Conservation (phyloP, 2,113 vertebrate genomes). For the Astur gentilis region DNA sequence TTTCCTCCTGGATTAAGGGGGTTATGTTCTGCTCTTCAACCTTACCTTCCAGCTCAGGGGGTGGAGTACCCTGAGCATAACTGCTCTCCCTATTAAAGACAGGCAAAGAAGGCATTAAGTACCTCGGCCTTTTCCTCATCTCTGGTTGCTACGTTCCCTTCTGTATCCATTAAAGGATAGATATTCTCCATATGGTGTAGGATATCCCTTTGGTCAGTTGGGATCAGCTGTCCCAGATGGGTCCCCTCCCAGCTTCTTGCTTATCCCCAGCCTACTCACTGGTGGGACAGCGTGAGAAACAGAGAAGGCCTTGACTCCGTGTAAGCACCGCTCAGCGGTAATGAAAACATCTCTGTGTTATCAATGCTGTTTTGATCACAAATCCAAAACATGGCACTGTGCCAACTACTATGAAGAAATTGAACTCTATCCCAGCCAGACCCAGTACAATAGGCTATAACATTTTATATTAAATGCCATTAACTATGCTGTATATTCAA, state of each 20-base stretch:
- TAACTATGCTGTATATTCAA: background rate
- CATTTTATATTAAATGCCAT: background rate
- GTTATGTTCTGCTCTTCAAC: no score
- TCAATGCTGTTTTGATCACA: background rate
- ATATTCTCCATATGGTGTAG: background rate
- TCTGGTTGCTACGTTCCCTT: no score
- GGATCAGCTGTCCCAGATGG: background rate
- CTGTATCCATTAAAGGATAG: no score
- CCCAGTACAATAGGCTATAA: background rate
- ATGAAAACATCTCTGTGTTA: background rate
- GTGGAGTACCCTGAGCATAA: no score
- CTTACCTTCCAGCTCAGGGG: no score
- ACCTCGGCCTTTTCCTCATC: no score
- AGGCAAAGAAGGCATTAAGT: no score
- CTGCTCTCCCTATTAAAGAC: no score
- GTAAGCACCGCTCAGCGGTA: background rate
- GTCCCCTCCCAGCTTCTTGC: background rate
- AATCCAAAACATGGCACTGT: background rate
- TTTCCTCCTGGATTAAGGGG: no score
- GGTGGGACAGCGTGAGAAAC: background rate
- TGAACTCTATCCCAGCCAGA: background rate
- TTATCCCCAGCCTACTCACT: background rate
- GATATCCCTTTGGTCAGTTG: background rate
- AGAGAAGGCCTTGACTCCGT: background rate
- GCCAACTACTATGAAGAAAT: background rate